Base-by-base conservation (phyloP, 2,113 vertebrate genomes). In the Podarcis raffonei region DNA sequence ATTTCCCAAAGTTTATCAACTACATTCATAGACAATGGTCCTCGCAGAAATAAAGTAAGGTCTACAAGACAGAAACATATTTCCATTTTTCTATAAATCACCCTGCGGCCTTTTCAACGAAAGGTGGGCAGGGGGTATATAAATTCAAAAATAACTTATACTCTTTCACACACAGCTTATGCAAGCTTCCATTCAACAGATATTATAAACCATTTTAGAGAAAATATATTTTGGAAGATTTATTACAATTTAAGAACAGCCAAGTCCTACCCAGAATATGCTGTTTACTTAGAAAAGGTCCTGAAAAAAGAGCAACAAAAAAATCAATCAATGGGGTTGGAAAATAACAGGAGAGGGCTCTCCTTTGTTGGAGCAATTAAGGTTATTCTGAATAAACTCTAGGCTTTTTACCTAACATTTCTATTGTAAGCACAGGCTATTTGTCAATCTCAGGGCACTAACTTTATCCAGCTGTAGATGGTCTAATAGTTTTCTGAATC, bases 391-490 rank as follows among this genome's bases (percentile, higher is more conserved):
- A 86, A 89, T 83, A 78, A 87, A 87, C 80, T 62, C 1, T 1
- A 92, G 35, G 74, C 72, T 78, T 88, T 92, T 85, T 78, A 90
- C 85, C 81, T 66, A 91, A 81, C 16, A 12, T 37, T 5, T 90
- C 89, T 85, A 87, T 69, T 81, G 59, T 76, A 91, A 25, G 3
- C 0, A 9, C 32, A 80, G 0, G 0, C 69, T 62, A 48, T 48
- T 90, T 90, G 39, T 65, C 65, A 62, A 11, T 42, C 91, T 78
- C 12, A 0, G 9, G 87, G 79, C 77, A 96, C 97, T 97, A 92
- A 99, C 99, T 97, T 99, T 99, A 96, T 99, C 99, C 91, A 99
- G 91, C 72, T 99, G 99, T 87, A 99, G 97, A 92, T 99, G 98
- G 92, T 99, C 99, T 65, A 99, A 96, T 84, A 99, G 98, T 95